Base-by-base conservation (phyloP, 2,888 invertebrate species). In the Sericinus montela region DNA sequence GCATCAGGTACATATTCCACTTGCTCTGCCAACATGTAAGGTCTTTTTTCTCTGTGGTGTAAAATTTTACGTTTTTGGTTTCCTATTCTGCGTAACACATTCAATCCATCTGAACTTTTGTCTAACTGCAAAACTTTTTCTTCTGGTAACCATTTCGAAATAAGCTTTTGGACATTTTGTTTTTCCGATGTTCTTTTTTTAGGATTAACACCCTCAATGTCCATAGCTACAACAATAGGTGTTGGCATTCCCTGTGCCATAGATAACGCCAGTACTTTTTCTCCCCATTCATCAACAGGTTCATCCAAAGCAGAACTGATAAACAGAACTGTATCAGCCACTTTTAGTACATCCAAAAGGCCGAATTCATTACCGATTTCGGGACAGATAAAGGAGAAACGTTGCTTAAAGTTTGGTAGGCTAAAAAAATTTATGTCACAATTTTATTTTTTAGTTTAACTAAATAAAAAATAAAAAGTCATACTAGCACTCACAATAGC, bases 211-310 rank as follows among this genome's bases (percentile, higher is more conserved):
- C 91, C 92, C 73, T 95, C 94, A 44, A 95, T 83, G 66, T 95
- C 94, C 81, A 93, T 93, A 3, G 95, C 80, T 0, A 92, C 93
- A 35, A 96, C 91, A 35, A 95, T 80, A 0, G 95, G 93, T 0
- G 96, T 94, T 0, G 98, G 96, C 72, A 92, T 89, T 1, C 92
- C 91, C 75, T 98, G 98, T 1, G 95, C 94, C 72, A 95, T 91
- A 4, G 95, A 90, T 63, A 95, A 90, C 13, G 93, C 92, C 15
- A 98, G 87, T 14, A 96, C 91, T 62, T 92, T 92, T 58, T 94
- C 92, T 0, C 96, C 97, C 92, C 93, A 94, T 52, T 92, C 91
- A 71, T 97, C 96, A 36, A 96, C 90, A 1, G 94, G 89, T 55
- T 94, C 92, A 57, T 93, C 91, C 45, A 92, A 83, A 8, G 94